Conservation (phyloP, 2,888 invertebrate species). For the Esperia sulphurella region DNA sequence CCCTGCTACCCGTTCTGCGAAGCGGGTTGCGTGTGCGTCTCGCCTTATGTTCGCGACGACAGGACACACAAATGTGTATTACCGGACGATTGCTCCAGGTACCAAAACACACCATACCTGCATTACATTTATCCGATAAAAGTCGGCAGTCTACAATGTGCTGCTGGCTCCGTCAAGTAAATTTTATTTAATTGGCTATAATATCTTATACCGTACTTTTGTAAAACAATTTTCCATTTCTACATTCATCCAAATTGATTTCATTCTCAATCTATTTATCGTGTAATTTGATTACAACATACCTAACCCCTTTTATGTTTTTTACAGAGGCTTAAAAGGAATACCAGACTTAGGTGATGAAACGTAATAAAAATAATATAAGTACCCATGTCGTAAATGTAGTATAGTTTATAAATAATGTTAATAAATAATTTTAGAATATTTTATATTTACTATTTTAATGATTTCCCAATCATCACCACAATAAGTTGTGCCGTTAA, state of each 20-base stretch:
- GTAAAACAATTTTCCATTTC: no score
- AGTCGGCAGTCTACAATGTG: no score
- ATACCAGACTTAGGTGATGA: slow-evolving; percentile 68
- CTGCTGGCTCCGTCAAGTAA: no score
- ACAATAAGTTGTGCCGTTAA: no score
- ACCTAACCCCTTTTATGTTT: slow-evolving; percentile 8
- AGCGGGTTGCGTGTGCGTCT: slow-evolving; percentile 63
- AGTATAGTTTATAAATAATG: background rate
- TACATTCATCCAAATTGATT: no score
- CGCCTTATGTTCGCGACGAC: slow-evolving; percentile 65
- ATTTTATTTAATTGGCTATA: no score
- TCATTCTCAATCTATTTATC: no score
- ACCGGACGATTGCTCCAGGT: slow-evolving; percentile 71
- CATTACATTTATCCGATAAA: no score
- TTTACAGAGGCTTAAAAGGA: slow-evolving; percentile 67
- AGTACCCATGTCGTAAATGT: background rate
- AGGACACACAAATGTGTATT: slow-evolving; percentile 70
- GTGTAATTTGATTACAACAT: no score
- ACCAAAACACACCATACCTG: slow-evolving; percentile 8
- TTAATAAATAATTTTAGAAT: background rate
- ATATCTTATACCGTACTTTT: no score
- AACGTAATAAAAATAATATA: slow-evolving; percentile 16
- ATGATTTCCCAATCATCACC: no score
- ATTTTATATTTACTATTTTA: no score
- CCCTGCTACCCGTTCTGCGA: slow-evolving; percentile 75